Evolutionary conservation across 53 echinoderm and acorn worm genomes (phyloP), one percentile per base, ranked within the genome.

Genomic region (Mesocentrotus franciscanus): DNA sequence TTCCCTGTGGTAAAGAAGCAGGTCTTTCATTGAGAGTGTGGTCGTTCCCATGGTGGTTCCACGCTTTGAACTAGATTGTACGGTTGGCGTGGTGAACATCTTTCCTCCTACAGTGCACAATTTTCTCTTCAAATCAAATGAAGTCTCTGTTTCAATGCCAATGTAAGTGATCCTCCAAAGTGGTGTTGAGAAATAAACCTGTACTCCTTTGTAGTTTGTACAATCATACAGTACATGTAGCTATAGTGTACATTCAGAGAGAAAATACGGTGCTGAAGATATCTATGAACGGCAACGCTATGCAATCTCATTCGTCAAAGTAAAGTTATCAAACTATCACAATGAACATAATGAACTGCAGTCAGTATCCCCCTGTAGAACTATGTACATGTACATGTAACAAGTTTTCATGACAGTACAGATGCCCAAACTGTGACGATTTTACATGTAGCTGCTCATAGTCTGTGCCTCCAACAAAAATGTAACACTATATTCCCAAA

Each of bases 1-100:
- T 66, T 93, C 93, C 33, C 81, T 42, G 33, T 93, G 79, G 81
- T 93, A 93, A 20, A 2, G 10, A 32, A 93, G 32, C 17, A 58
- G 18, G 81, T 93, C 93, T 56, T 56, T 10, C n/a, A 49, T 34
- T 0, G 92, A 92, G 32, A 74, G n/a, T 0, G 17, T 92, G 71
- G 92, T 74, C 7, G 74, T 29, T 0, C 33, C n/a, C n/a, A 26
- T 58, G n/a, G 58, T 87, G 87, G 59, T 58, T 56, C 87, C 11
- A 91, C 91, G 91, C 35, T 36, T 68, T 91, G 91, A 66, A 33
- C 16, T 1, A 15, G 9, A 13, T 66, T 15, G 91, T 4, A 15
- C 10, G 10, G 56, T 20, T 20, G 91, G 35, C 8, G 62, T 91
- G 11, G 68, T 39, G 68, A 68, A 91, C 91, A 87, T 91, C 20